Conservation (phyloP, 2,888 invertebrate genomes). For the Dynastes tityus region DNA sequence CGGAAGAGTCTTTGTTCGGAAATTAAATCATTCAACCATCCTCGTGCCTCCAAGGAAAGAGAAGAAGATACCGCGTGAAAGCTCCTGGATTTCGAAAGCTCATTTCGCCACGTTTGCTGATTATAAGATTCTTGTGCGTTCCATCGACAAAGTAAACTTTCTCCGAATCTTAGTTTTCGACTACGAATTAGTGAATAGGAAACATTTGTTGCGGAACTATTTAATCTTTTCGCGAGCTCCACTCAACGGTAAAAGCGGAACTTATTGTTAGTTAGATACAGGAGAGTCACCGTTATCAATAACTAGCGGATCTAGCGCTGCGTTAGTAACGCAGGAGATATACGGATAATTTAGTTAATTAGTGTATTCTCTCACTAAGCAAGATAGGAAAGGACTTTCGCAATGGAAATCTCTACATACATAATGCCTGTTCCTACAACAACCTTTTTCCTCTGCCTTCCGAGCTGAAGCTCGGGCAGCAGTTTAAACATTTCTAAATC, state of each 20-base stretch:
- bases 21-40: conserved; percentile 49
- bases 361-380: conserved; percentile 18
- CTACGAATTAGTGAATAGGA: conserved; percentile 41
- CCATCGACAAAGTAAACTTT: conserved; percentile 23
- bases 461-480: too few species aligned
- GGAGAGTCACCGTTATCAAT: conserved; percentile 18
- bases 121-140: conserved; percentile 36
- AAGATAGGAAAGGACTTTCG: conserved; percentile 5
- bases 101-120: conserved; percentile 43
- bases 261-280: too few species aligned
- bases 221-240: conserved; percentile 45
- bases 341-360: conserved; percentile 43
- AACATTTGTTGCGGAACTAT: conserved; percentile 37
- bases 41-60: conserved; percentile 19
- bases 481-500: too few species aligned
- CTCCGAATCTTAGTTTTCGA: conserved; percentile 48
- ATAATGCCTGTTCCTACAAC: neutral
- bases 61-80: conserved; percentile 26
- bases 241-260: neutral
- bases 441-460: neutral
- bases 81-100: conserved; percentile 40
- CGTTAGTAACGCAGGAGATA: conserved; percentile 38
- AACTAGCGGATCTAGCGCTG: conserved; percentile 2
- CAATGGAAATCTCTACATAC: neutral
- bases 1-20: conserved; percentile 42